Evolutionary conservation across 2,797 vertebrate genomes (phyloP).

Genomic region (Lepilemur ruficaudatus): DNA sequence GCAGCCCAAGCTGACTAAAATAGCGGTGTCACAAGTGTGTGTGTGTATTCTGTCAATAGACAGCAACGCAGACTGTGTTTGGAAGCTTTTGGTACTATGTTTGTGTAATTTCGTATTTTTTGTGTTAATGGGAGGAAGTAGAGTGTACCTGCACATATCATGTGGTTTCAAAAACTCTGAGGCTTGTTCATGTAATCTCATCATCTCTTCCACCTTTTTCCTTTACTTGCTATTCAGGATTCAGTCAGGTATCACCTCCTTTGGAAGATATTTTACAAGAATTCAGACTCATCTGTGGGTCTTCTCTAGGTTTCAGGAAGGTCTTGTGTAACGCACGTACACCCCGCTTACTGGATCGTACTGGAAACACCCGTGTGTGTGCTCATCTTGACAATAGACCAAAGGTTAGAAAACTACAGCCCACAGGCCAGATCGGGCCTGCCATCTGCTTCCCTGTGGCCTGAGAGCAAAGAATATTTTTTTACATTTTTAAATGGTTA

Average conservation of each 20-base stretch:
- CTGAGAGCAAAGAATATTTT: neutral
- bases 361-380: neutral
- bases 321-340: neutral
- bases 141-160: neutral
- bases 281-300: neutral
- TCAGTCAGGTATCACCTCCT: neutral
- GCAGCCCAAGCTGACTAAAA: rapidly evolving
- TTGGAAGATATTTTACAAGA: neutral
- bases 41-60: rapidly evolving
- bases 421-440: neutral
- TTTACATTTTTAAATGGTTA: neutral
- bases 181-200: neutral
- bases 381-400: neutral
- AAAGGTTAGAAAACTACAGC: neutral
- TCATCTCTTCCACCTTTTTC: neutral
- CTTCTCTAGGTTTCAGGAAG: neutral
- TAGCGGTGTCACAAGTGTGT: neutral
- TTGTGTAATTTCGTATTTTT: neutral
- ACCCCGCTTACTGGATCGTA: no score
- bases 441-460: neutral
- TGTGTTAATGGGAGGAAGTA: neutral
- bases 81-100: rapidly evolving
- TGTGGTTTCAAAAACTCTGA: neutral
- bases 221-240: neutral
- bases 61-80: neutral